Evolutionary conservation across 2,113 vertebrate genomes (phyloP).

Genomic region (Alethe diademata): DNA sequence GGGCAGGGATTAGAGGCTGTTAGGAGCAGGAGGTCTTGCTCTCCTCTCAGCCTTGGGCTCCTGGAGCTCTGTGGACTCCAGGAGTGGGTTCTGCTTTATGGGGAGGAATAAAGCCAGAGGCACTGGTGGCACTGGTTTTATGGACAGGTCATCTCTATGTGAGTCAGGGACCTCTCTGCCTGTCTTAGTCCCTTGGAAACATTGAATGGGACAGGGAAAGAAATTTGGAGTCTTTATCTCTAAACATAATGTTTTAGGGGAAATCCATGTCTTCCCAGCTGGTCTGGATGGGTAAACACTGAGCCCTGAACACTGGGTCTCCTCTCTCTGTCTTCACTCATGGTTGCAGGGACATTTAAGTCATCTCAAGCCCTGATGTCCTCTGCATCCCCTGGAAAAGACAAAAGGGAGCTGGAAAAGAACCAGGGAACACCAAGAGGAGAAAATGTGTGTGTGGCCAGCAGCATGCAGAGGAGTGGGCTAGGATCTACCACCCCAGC

Average conservation of each 20-base stretch:
- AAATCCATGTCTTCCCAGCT: not conserved
- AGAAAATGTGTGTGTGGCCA: not conserved
- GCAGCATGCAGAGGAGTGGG: not conserved
- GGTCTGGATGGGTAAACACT: not conserved
- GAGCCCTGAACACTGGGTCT: not conserved
- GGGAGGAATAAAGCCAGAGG: not conserved
- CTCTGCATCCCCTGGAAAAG: not conserved
- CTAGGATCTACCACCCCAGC: not conserved
- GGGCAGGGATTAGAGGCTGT: slow-evolving; percentile 48
- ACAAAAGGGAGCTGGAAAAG: not conserved
- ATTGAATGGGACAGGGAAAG: not conserved
- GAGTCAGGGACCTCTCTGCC: not conserved
- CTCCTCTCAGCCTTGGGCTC: not conserved
- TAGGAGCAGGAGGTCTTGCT: slow-evolving; percentile 1
- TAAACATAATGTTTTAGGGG: not conserved
- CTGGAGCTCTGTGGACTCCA: not conserved
- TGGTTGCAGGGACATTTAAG: not conserved
- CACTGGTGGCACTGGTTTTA: not conserved
- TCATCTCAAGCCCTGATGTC: not conserved
- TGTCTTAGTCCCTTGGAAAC: not conserved
- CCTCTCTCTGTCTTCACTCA: not conserved
- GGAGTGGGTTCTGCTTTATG: not conserved
- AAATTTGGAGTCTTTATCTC: not conserved
- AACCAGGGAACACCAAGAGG: not conserved
- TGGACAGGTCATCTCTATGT: not conserved